Percentiles rank a stretch among this genome's conserved stretches.
These are phyloP conservation scores for Kradibia gibbosae DNA, from an alignment of 1,140 invertebrate species.

Conservation along the genomic window DNA sequence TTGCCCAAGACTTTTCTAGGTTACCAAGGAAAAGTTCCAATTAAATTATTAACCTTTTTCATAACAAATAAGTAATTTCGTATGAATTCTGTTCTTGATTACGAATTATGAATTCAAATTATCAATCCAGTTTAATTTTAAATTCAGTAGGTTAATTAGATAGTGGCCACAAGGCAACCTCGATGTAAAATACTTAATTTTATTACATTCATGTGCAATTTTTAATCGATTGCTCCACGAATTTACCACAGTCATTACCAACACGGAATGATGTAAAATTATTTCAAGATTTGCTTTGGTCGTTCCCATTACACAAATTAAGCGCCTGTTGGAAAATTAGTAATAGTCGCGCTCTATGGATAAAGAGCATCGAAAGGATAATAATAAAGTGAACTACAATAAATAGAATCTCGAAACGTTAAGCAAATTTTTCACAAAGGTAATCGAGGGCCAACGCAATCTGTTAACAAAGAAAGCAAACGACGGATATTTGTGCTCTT, in stretches of 20 bases:
- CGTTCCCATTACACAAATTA: neutral
- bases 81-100: neutral
- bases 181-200: neutral
- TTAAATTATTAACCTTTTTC: neutral
- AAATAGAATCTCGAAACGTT: slow-evolving; percentile 14
- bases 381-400: neutral
- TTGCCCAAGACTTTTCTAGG: neutral
- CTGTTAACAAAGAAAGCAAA: neutral
- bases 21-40: neutral
- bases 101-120: neutral
- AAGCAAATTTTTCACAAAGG: slow-evolving; percentile 20
- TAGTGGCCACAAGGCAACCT: neutral
- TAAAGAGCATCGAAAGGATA: slow-evolving; percentile 1
- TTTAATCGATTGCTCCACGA: neutral
- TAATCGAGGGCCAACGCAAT: neutral
- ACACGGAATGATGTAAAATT: neutral
- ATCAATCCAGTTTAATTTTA: neutral
- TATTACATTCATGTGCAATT: neutral
- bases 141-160: neutral
- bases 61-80: neutral
- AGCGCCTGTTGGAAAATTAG: neutral
- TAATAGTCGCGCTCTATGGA: neutral
- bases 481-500: neutral
- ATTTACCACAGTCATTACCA: neutral
- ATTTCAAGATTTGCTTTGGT: neutral